Percentiles rank a stretch among this genome's conserved stretches.
phyloP scores from a whole-genome alignment of 2,888 invertebrate species.

The Platerodrilus igneus region DNA sequence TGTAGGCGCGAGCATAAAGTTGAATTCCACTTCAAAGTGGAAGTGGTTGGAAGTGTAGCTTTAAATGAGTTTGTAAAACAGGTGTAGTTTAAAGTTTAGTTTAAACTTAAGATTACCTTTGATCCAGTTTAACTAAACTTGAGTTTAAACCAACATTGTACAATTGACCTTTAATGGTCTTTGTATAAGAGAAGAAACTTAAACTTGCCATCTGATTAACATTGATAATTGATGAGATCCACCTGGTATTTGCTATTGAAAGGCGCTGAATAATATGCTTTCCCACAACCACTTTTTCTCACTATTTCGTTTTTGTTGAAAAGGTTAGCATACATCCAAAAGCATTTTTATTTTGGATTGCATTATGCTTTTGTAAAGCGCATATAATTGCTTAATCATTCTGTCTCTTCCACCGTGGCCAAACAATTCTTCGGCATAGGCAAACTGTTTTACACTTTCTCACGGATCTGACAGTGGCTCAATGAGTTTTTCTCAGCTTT shows the following conservation, averaged over 20 bases:
- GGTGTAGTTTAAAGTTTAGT: too few relatives aligned
- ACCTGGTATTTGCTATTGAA: slow-evolving; percentile 3
- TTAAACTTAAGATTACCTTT: too few relatives aligned
- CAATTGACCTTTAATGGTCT: slow-evolving; percentile 1
- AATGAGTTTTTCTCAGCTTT: slow-evolving; percentile 1
- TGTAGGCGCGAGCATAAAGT: too few relatives aligned
- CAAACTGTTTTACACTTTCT: slow-evolving; percentile 1
- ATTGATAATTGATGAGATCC: slow-evolving; percentile 3
- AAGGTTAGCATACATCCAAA: slow-evolving; percentile 1
- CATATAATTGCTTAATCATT: background rate
- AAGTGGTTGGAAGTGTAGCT: too few relatives aligned
- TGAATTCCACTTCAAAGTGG: too few relatives aligned
- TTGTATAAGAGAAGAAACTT: too few relatives aligned
- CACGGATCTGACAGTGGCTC: background rate
- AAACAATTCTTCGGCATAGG: background rate
- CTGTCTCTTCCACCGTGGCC: too few relatives aligned
- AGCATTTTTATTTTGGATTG: slow-evolving; percentile 1
- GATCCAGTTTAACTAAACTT: too few relatives aligned
- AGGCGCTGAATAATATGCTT: background rate
- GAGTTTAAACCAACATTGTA: too few relatives aligned
- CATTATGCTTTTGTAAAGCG: slow-evolving; percentile 2
- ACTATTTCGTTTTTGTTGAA: slow-evolving; percentile 1
- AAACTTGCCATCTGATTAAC: too few relatives aligned
- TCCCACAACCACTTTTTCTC: background rate
- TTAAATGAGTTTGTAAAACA: too few relatives aligned